Percentiles rank a stretch among this genome's conserved stretches.
Evolutionary conservation across 2,113 vertebrate species (phyloP).

Genomic region (Procavia capensis): DNA sequence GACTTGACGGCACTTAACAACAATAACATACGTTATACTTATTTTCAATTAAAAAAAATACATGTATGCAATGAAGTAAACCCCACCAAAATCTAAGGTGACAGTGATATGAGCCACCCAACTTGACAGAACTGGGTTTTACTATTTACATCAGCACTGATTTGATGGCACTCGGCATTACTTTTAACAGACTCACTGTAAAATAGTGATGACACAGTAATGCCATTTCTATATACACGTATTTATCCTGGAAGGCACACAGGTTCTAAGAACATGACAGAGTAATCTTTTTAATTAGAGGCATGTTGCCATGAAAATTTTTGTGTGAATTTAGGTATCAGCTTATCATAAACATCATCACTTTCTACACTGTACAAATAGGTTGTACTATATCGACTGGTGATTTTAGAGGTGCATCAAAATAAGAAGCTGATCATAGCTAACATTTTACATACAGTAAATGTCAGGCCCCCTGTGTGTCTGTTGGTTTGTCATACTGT

Average conservation of each 20-base stretch:
- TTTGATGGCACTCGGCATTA: too few relatives aligned
- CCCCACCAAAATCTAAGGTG: neutral
- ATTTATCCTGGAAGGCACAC: neutral
- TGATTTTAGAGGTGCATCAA: neutral
- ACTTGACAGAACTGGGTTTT: too few relatives aligned
- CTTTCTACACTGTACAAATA: neutral
- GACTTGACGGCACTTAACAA: too few relatives aligned
- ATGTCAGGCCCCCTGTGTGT: too few relatives aligned
- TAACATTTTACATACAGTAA: neutral
- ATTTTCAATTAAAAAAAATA: constrained; percentile 14
- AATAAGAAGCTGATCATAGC: neutral
- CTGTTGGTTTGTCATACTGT: too few relatives aligned
- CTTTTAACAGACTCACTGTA: neutral
- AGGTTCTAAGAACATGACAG: neutral
- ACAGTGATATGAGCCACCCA: too few relatives aligned
- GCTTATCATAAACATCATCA: neutral
- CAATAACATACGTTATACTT: too few relatives aligned
- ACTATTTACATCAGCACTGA: too few relatives aligned
- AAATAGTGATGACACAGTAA: neutral
- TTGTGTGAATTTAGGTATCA: neutral
- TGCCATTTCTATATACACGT: neutral
- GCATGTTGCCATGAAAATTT: neutral
- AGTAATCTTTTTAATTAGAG: neutral
- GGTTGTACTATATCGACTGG: neutral
- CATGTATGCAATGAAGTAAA: neutral